A percentile compares a stretch with the other conserved stretches of the same genome.
phyloP scores from a whole-genome alignment of 1,140 invertebrate species.

The Vollenhovia emeryi region DNA sequence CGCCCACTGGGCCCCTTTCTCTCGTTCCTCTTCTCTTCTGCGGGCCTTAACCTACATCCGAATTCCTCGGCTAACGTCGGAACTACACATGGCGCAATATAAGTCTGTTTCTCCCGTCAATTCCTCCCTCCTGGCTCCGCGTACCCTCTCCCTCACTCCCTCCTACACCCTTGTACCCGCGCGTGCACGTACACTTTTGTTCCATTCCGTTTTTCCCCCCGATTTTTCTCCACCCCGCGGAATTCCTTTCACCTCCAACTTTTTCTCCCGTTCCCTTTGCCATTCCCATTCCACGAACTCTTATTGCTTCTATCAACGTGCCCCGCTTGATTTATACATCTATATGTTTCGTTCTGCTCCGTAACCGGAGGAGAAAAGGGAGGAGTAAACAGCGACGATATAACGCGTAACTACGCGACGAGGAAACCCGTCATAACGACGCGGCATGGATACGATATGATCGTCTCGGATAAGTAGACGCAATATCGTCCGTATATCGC shows the following conservation, averaged over 20 bases:
- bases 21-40: slow-evolving; percentile 26
- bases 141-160: background rate
- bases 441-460: slow-evolving; percentile 58
- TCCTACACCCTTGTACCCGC: background rate
- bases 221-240: slow-evolving; percentile 1
- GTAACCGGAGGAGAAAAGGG: background rate
- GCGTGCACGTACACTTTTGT: slow-evolving; percentile 41
- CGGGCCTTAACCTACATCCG: slow-evolving; percentile 67
- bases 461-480: slow-evolving; percentile 57
- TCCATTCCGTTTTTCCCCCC: slow-evolving; percentile 1
- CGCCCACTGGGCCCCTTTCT: slow-evolving; percentile 65
- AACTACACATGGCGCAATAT: slow-evolving; percentile 70
- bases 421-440: slow-evolving; percentile 39
- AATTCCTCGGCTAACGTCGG: slow-evolving; percentile 69
- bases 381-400: background rate
- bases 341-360: slow-evolving; percentile 64
- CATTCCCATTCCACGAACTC: slow-evolving; percentile 64
- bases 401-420: slow-evolving; percentile 18
- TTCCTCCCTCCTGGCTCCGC: background rate
- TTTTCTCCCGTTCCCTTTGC: slow-evolving; percentile 17
- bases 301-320: slow-evolving; percentile 78
- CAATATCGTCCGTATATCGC: slow-evolving; percentile 42
- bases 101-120: slow-evolving; percentile 58
- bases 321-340: slow-evolving; percentile 75
- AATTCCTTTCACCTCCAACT: slow-evolving; percentile 42